Evolutionary conservation across 2,888 invertebrate genomes (phyloP), one percentile per base, ranked within the genome.

Genomic region (Drosophila longiperda): DNA sequence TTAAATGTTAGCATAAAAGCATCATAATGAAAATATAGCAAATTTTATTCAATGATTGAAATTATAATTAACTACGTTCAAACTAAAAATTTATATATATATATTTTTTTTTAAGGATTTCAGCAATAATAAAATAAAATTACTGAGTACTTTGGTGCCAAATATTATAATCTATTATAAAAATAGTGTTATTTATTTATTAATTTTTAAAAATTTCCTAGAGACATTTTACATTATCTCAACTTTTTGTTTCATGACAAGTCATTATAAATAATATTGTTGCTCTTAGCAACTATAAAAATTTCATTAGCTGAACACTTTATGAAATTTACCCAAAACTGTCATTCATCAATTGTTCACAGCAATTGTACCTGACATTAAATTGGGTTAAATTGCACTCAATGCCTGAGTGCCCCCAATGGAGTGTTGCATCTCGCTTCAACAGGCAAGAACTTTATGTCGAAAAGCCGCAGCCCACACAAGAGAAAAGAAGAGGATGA

Each of bases 391-490:
- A 48, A 26, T 61, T 32, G 2, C 20, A n/a, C 4, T 8, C 34
- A 34, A 26, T 45, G 38, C 66, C 9, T 75, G 83, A 54, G 32
- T 72, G 62, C 63, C 82, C 87, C 71, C 60, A 34, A n/a, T 66
- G 69, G 23, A 64, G 65, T 73, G 69, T 65, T 72, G 76, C 58
- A 76, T 59, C 53, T 68, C 52, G 75, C 78, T 74, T 76, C 74
- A 84, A 83, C 84, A 81, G 82, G 82, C 89, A 68, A 83, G 84
- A 85, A 82, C 73, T 85, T 85, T 80, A 80, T 84, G 85, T 66
- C 82, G 77, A 80, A 87, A 79, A 85, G 87, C 89, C 89, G 68
- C 83, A 88, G 53, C 75, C 84, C 73, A 75, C 83, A 83, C 75
- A 74, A 63, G 62, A 58, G 59, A 49, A 61, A 49, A 12, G 7